Evolutionary conservation across 2,113 vertebrate genomes (phyloP), one percentile per base, ranked within the genome.

Genomic region (Asarcornis scutulata): DNA sequence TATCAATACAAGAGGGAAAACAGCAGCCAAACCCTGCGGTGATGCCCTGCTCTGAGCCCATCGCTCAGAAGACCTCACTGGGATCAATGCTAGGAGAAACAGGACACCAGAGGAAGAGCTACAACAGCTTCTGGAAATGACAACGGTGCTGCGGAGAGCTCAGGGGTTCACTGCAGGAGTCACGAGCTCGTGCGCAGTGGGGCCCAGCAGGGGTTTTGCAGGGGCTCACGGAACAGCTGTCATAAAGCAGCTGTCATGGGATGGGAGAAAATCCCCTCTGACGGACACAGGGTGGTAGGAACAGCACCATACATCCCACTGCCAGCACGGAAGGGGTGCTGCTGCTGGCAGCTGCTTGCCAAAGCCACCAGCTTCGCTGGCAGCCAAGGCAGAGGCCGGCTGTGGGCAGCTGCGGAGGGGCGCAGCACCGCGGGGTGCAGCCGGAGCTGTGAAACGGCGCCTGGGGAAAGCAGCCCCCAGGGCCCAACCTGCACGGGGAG

Each of bases 251-350:
- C 46, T 88, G 68, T 40, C 52, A 18, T 14, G 50, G 63, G 44
- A 58, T 46, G 52, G 22, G 40, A 80, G 13, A 34, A 29, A 67
- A 52, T 42, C 73, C 29, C 75, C 63, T 20, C 58, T 22, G 58
- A 59, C 22, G 58, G 32, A 68, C 1, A n/a, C n/a, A 55, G 79
- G 34, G 56, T 6, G 34, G 44, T 5, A 83, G 62, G n/a, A 75
- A 67, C 42, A 68, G 36, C 7, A 48, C 11, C 62, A 7, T 6
- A 34, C 13, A 27, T 29, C 17, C 22, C 1, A 7, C n/a, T 75
- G 77, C 42, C 67, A 42, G 17, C 31, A 22, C 0, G 15, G 32
- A 88, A 21, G 3, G 14, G 29, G 20, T 0, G 1, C 68, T 22
- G 1, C 63, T 25, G 58, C 73, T 62, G 58, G 58, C 63, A 88